Base-by-base conservation (phyloP, 2,888 invertebrate species). In the Cantharis rufa region DNA sequence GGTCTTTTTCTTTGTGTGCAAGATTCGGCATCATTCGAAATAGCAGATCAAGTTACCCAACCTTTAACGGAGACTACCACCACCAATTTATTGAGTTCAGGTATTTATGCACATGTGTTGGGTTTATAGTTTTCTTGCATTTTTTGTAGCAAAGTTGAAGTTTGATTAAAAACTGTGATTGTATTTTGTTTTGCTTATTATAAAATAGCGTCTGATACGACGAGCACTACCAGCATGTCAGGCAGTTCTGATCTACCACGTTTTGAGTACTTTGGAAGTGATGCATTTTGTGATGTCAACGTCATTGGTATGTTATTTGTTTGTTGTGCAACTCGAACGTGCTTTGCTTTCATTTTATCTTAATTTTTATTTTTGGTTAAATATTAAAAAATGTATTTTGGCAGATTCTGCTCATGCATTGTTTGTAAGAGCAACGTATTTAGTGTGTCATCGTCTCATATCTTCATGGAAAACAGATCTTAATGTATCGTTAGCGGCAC, bases 391-490 rank as follows among this genome's bases (percentile, higher is more conserved):
- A 66, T 70, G 69, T 71, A 72, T 70, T 74, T 62, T 64, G n/a
- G 32, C 69, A 96, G 96, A 96, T 89, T 94, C 94, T 70, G 95
- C 95, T 0, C 94, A 95, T 86, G 96, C 96, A 2, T 88, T 98
- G 80, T 98, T 98, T 85, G 96, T 97, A 0, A 92, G 96, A 77
- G 96, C 98, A 9, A 97, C 97, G 0, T 97, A 97, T 86, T 90
- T 98, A 83, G 97, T 98, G 61, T 98, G 98, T 86, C 98, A 98
- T 88, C 94, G 97, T 18, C 90, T 98, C 77, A 98, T 98, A 86
- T 97, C 97, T 0, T 95, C 97, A 0, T 98, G 98, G 98, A 98
- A 97, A 89, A 94, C 95, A 0, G 98, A 98, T 88, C 90, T 98
- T 78, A 97, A 97, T 86, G 95, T 98, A 62, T 98, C 98, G 0